Conservation (phyloP, 2,888 invertebrate genomes). For the Sinelater perroti region DNA sequence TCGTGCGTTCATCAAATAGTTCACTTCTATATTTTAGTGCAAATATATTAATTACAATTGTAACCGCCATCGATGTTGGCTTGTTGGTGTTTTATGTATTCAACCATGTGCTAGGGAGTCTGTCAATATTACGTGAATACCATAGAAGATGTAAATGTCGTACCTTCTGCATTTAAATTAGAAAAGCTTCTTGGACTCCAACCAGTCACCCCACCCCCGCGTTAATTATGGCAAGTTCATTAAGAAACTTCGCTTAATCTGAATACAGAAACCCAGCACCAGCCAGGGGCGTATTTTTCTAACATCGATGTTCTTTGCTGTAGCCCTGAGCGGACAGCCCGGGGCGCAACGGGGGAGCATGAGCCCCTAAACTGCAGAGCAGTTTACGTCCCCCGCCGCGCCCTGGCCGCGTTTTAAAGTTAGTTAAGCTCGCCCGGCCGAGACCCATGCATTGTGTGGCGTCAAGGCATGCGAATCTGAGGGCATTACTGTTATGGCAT, state of each 20-base stretch:
- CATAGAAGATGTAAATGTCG: slow-evolving; percentile 1
- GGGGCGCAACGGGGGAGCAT: slow-evolving; percentile 9
- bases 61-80: slow-evolving; percentile 14
- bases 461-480: slow-evolving; percentile 6
- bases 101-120: slow-evolving; percentile 9
- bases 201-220: no score
- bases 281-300: background rate
- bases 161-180: slow-evolving; percentile 17
- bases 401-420: slow-evolving; percentile 3
- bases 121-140: background rate
- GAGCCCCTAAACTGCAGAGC: slow-evolving; percentile 18
- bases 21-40: no score
- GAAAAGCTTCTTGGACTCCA: background rate
- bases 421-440: slow-evolving; percentile 7
- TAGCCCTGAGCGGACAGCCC: slow-evolving; percentile 9
- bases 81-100: slow-evolving; percentile 13
- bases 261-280: slow-evolving; percentile 12
- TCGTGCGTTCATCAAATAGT: no score
- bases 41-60: background rate
- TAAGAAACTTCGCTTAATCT: slow-evolving; percentile 5
- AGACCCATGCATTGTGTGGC: slow-evolving; percentile 5
- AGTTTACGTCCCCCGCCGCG: slow-evolving; percentile 10
- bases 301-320: slow-evolving; percentile 7
- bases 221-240: background rate
- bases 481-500: slow-evolving; percentile 13